Evolutionary conservation across 2,888 invertebrate genomes (phyloP).

Genomic region (Rhamphomyia laevipes): DNA sequence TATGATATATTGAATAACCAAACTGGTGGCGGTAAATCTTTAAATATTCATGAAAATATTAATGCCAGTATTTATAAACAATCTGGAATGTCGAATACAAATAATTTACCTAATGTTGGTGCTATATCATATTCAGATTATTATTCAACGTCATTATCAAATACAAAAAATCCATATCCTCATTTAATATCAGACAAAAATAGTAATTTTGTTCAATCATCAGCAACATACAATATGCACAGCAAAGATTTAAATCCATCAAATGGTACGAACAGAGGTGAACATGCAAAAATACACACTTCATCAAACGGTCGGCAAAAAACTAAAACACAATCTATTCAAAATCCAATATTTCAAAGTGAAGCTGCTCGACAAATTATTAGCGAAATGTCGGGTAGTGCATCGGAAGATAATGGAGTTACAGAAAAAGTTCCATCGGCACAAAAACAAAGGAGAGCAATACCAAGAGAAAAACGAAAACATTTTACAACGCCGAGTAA

Average conservation of each 20-base stretch:
- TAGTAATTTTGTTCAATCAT: slow-evolving; percentile 23
- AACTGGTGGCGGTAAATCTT: slow-evolving; percentile 17
- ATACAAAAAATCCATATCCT: slow-evolving; percentile 14
- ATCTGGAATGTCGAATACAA: slow-evolving; percentile 1
- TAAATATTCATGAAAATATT: slow-evolving; percentile 11
- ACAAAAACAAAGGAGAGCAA: slow-evolving; percentile 51
- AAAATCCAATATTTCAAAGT: slow-evolving; percentile 66
- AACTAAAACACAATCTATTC: slow-evolving; percentile 34
- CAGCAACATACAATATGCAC: background rate
- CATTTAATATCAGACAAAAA: slow-evolving; percentile 29
- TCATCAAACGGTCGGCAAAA: slow-evolving; percentile 5
- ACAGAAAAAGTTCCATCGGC: background rate
- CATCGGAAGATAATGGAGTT: slow-evolving; percentile 33
- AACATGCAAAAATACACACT: slow-evolving; percentile 10
- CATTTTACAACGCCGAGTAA: slow-evolving; percentile 81
- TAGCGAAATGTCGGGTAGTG: slow-evolving; percentile 55
- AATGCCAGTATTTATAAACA: slow-evolving; percentile 16
- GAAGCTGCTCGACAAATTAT: slow-evolving; percentile 79
- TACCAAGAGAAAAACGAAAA: slow-evolving; percentile 71
- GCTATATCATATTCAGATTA: slow-evolving; percentile 19
- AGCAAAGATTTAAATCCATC: slow-evolving; percentile 20
- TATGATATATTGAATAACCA: slow-evolving; percentile 28
- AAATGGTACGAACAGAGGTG: slow-evolving; percentile 1
- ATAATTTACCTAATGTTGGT: background rate
- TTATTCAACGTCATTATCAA: slow-evolving; percentile 14